phyloP scores from a whole-genome alignment of 2,797 vertebrate species.

The Phalloptychus januarius region DNA sequence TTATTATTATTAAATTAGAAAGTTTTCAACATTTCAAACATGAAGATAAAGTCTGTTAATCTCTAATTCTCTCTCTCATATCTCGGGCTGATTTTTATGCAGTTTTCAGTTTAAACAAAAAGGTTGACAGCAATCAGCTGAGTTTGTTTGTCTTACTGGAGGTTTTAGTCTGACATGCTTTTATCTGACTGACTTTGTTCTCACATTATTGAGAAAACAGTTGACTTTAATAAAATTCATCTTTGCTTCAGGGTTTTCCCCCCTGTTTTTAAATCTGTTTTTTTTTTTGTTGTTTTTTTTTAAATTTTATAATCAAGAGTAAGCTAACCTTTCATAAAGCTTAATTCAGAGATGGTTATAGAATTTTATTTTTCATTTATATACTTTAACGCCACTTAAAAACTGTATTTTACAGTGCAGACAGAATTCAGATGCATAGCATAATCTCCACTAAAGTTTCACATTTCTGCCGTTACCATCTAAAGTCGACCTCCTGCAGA shows the following conservation, averaged over 20 bases:
- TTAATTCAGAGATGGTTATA: not conserved
- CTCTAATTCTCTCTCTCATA: not conserved
- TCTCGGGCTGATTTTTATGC: not conserved
- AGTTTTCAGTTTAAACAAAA: constrained; percentile 12
- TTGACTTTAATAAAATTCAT: constrained; percentile 16
- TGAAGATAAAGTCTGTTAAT: not conserved
- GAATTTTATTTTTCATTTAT: not conserved
- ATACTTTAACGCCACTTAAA: not conserved
- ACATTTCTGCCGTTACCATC: constrained; percentile 43
- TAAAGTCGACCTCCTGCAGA: constrained; percentile 44
- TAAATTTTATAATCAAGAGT: not conserved
- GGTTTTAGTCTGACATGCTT: constrained; percentile 24
- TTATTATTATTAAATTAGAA: not conserved
- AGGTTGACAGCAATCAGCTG: constrained; percentile 15
- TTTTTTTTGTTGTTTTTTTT: constrained; percentile 4
- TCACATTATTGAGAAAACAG: constrained; percentile 23
- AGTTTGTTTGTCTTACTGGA: constrained; percentile 35
- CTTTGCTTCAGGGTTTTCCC: constrained; percentile 19
- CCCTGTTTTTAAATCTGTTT: not conserved
- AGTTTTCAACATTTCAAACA: not conserved
- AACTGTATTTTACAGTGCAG: constrained; percentile 15
- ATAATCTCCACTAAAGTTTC: constrained; percentile 45
- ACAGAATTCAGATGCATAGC: constrained; percentile 16
- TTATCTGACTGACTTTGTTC: constrained; percentile 35
- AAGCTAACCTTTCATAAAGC: not conserved